A percentile compares a stretch with the other conserved stretches of the same genome.
Evolutionary conservation across 2,888 invertebrate genomes (phyloP).

Genomic region (Caenorhabditis panamensis): DNA sequence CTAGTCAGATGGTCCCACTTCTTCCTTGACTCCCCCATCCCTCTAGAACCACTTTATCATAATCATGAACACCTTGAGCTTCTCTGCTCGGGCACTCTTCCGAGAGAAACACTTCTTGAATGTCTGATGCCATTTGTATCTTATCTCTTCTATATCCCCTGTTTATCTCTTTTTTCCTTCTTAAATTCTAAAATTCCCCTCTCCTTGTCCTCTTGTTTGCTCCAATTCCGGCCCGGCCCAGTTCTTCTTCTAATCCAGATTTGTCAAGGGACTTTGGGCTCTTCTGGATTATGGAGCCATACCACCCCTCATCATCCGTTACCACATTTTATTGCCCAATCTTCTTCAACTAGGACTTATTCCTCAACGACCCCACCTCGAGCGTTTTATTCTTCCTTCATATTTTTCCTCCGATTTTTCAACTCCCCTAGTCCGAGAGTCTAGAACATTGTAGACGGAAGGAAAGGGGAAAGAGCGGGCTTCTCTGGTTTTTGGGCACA

Average conservation of each 20-base stretch:
- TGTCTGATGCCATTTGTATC: neutral
- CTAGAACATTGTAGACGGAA: neutral
- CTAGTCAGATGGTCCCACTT: conserved; percentile 1
- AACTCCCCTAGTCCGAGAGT: neutral
- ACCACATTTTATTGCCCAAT: conserved; percentile 16
- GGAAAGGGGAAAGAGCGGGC: neutral
- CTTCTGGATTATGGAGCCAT: conserved; percentile 37
- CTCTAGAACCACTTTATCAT: neutral
- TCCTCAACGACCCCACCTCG: neutral
- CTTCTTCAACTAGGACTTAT: conserved; percentile 3
- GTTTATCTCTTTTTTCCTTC: neutral
- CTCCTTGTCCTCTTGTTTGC: conserved; percentile 23
- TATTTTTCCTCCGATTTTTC: neutral
- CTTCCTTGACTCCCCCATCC: neutral
- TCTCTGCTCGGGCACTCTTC: neutral
- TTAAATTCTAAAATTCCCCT: conserved; percentile 1
- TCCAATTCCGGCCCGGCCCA: no score
- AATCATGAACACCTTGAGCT: conserved; percentile 16
- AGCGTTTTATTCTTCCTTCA: neutral
- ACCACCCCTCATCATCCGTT: conserved; percentile 16
- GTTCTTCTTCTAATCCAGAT: conserved; percentile 50
- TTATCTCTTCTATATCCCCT: neutral
- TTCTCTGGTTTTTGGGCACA: conserved; percentile 4
- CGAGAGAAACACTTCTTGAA: neutral
- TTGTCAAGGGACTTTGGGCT: conserved; percentile 31